Evolutionary conservation across 2,797 vertebrate species (phyloP).

Genomic region (Ibycter americanus): DNA sequence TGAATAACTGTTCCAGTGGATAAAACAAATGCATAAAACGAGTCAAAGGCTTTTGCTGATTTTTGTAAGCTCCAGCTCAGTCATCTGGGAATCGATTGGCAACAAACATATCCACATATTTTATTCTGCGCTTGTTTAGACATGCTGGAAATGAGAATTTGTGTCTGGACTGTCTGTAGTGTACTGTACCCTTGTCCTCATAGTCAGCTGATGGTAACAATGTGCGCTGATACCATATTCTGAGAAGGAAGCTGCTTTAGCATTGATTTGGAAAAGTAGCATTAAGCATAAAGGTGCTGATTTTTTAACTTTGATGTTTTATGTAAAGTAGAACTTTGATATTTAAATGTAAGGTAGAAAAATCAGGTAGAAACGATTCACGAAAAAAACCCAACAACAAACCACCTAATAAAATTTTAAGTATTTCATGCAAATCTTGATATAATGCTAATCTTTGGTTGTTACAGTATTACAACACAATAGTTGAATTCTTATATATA

Average conservation of each 20-base stretch:
- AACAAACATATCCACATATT: background rate
- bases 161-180: background rate
- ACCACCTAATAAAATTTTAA: background rate
- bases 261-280: background rate
- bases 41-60: background rate
- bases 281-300: background rate
- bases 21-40: background rate
- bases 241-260: background rate
- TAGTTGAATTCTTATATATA: background rate
- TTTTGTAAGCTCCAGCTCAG: background rate
- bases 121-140: background rate
- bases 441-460: background rate
- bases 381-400: rapidly evolving
- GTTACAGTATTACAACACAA: background rate
- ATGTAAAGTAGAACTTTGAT: background rate
- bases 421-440: background rate
- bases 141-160: background rate
- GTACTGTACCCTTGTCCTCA: background rate
- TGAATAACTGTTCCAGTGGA: background rate
- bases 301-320: background rate
- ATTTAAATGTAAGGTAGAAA: background rate
- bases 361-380: background rate
- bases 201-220: background rate
- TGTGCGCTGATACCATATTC: background rate
- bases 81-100: background rate